Conservation (phyloP, 1,140 invertebrate species). For the Drosophila busckii region DNA sequence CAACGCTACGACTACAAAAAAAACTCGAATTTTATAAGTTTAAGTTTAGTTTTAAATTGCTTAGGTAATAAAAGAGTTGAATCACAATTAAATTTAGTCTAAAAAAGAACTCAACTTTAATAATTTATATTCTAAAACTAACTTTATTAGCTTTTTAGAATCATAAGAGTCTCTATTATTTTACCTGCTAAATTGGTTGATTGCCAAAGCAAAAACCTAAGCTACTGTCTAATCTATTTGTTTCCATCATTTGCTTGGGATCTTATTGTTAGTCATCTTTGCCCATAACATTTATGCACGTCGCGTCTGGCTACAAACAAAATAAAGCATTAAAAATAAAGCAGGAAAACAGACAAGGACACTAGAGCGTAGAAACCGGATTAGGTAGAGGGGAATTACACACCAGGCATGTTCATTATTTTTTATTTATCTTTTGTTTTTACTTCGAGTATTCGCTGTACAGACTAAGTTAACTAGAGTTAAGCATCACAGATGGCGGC, state of each 20-base stretch:
- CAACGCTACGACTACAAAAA: neutral
- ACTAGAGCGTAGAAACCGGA: conserved; percentile 46
- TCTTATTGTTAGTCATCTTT: conserved; percentile 55
- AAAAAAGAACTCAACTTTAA: too few relatives aligned
- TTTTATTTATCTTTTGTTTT: conserved; percentile 14
- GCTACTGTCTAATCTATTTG: too few relatives aligned
- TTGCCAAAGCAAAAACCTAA: too few relatives aligned
- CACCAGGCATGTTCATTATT: conserved; percentile 8
- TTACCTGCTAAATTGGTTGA: too few relatives aligned
- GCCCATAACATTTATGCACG: conserved; percentile 65
- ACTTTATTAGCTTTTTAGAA: too few relatives aligned
- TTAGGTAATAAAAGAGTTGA: conserved; percentile 22
- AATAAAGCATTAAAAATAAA: conserved; percentile 49
- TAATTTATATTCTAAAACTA: too few relatives aligned
- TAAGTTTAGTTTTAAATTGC: conserved; percentile 13
- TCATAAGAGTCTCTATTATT: too few relatives aligned
- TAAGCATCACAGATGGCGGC: conserved; percentile 31
- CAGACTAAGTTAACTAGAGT: conserved; percentile 27
- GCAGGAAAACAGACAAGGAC: conserved; percentile 49
- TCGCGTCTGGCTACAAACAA: conserved; percentile 45
- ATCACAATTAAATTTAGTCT: too few relatives aligned
- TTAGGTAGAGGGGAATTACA: conserved; percentile 20
- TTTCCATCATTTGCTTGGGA: neutral
- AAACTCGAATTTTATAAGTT: conserved; percentile 7
- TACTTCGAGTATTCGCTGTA: conserved; percentile 36